A percentile compares a stretch with the other conserved stretches of the same genome.
phyloP scores from a whole-genome alignment of 2,888 invertebrate genomes.

The Yponomeuta plumbellus region DNA sequence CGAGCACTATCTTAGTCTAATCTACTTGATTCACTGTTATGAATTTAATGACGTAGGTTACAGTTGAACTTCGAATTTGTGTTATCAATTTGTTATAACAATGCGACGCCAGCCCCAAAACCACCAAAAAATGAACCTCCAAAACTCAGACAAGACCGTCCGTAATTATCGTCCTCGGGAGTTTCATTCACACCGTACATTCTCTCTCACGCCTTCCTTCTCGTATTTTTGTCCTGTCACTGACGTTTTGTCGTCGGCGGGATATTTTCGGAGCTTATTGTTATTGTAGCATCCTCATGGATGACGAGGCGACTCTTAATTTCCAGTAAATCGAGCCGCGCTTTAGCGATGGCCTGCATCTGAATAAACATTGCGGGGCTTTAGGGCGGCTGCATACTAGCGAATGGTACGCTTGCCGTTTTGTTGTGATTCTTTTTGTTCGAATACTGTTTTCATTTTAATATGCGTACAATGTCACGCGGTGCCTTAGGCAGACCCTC shows the following conservation, averaged over 20 bases:
- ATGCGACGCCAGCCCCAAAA: too few relatives aligned
- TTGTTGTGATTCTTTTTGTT: too few relatives aligned
- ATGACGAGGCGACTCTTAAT: constrained; percentile 66
- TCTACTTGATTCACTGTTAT: too few relatives aligned
- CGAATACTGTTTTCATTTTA: too few relatives aligned
- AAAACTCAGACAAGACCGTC: constrained; percentile 9
- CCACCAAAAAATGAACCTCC: neutral
- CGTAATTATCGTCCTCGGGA: neutral
- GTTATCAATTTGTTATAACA: too few relatives aligned
- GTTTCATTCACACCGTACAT: constrained; percentile 20
- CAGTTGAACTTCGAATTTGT: too few relatives aligned
- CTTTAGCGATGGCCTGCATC: constrained; percentile 63
- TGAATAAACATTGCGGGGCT: constrained; percentile 59
- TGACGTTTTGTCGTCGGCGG: constrained; percentile 27
- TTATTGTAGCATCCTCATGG: constrained; percentile 66
- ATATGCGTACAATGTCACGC: too few relatives aligned
- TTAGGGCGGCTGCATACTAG: constrained; percentile 1
- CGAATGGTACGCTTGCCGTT: neutral
- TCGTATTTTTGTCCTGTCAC: constrained; percentile 28
- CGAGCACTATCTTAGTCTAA: too few relatives aligned
- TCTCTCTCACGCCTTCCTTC: constrained; percentile 26
- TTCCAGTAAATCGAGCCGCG: constrained; percentile 71
- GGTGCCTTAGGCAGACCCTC: too few relatives aligned
- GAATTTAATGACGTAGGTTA: too few relatives aligned
- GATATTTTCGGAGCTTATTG: constrained; percentile 64